These are phyloP conservation scores for Acanthococcus lagerstroemiae DNA, from an alignment of 2,888 invertebrate genomes.

Conservation along the genomic window DNA sequence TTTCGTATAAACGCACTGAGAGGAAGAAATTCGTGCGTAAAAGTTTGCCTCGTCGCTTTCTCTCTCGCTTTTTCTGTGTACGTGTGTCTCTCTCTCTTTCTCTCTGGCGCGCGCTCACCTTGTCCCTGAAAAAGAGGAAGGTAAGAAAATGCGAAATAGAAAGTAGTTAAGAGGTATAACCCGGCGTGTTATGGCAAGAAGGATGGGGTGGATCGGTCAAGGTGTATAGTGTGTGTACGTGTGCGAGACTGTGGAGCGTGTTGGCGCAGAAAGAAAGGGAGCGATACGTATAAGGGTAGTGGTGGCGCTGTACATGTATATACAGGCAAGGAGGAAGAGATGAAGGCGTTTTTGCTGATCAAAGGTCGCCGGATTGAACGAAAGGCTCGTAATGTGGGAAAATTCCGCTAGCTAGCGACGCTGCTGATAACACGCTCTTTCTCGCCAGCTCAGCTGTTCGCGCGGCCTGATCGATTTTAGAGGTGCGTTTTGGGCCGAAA, in stretches of 20 bases:
- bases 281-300: too few relatives aligned
- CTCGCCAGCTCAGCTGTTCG: constrained; percentile 24
- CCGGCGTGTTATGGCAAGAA: neutral
- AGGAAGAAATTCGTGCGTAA: constrained; percentile 16
- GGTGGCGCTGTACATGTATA: too few relatives aligned
- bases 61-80: too few relatives aligned
- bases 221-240: neutral
- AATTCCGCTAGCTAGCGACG: constrained; percentile 27
- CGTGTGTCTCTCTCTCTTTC: too few relatives aligned
- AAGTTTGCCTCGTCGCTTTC: constrained; percentile 13
- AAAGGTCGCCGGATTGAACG: constrained; percentile 25
- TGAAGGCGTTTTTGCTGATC: constrained; percentile 18
- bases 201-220: neutral
- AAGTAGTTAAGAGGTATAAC: constrained; percentile 13
- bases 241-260: neutral
- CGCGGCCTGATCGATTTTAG: constrained; percentile 21
- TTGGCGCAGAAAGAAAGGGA: too few relatives aligned
- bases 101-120: too few relatives aligned
- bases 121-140: constrained; percentile 18
- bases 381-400: constrained; percentile 15
- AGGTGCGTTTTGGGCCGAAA: constrained; percentile 4
- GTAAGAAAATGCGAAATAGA: constrained; percentile 11
- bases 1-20: neutral
- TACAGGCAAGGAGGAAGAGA: neutral
- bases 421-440: constrained; percentile 22